Conservation (phyloP, 2,888 invertebrate genomes). For the Eueremaeus valkanovi region DNA sequence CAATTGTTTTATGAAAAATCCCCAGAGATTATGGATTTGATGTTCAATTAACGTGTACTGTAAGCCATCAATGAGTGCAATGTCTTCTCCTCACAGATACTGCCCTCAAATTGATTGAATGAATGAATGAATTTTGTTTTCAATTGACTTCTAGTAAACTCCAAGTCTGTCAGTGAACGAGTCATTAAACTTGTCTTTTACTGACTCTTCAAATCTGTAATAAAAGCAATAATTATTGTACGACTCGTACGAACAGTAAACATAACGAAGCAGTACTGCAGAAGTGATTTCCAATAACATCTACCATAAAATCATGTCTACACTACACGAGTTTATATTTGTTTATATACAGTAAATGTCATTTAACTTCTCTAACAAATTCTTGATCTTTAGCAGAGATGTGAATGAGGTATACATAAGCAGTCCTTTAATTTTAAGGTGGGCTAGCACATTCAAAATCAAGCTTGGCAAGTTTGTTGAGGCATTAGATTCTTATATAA, state of each 20-base stretch:
- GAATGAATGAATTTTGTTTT: too few relatives aligned
- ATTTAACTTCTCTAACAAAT: too few relatives aligned
- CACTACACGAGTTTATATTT: too few relatives aligned
- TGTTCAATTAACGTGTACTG: not conserved
- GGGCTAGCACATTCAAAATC: too few relatives aligned
- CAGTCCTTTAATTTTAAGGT: too few relatives aligned
- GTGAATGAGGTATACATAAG: too few relatives aligned
- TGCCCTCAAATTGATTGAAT: not conserved
- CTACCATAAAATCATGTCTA: not conserved
- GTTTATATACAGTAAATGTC: not conserved
- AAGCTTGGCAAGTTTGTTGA: too few relatives aligned
- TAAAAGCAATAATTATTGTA: not conserved
- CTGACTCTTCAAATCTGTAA: not conserved
- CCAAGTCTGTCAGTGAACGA: conserved; percentile 17
- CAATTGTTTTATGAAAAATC: not conserved
- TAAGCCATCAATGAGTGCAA: not conserved
- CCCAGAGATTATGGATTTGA: not conserved
- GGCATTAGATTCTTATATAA: too few relatives aligned
- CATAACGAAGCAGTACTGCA: not conserved
- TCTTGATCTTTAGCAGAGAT: too few relatives aligned
- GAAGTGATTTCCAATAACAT: not conserved
- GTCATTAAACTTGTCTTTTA: conserved; percentile 17
- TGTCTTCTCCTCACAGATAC: not conserved
- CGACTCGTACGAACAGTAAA: not conserved
- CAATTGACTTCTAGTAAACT: conserved; percentile 3